Evolutionary conservation across 2,113 vertebrate species (phyloP).

Genomic region (Nesoenas mayeri): DNA sequence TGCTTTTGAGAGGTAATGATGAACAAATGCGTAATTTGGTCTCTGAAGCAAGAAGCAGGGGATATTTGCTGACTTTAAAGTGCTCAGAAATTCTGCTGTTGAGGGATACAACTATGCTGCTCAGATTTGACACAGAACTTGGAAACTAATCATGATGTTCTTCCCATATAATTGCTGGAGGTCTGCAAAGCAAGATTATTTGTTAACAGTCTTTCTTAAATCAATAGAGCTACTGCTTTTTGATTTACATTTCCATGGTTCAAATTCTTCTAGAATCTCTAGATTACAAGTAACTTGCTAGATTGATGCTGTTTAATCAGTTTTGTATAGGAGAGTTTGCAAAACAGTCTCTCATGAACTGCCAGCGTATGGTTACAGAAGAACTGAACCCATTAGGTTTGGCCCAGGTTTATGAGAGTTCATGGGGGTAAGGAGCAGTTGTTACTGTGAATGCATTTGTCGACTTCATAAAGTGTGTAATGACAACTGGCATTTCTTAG

Average conservation of each 20-base stretch:
- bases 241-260: background rate
- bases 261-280: background rate
- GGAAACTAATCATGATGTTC: background rate
- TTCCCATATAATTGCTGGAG: background rate
- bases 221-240: background rate
- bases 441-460: background rate
- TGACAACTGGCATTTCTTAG: constrained; percentile 26
- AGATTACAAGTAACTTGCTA: background rate
- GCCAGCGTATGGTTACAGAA: background rate
- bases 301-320: background rate
- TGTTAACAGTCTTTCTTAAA: background rate
- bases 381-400: background rate
- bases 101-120: background rate
- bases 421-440: background rate
- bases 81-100: background rate
- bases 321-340: background rate
- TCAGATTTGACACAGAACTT: background rate
- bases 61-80: background rate
- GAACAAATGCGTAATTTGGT: background rate
- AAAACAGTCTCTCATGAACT: background rate
- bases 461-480: constrained; percentile 25
- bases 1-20: background rate
- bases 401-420: constrained; percentile 23
- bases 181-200: background rate
- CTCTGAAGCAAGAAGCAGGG: background rate